Conservation (phyloP, 2,888 invertebrate genomes). For the Dascillus cervinus region DNA sequence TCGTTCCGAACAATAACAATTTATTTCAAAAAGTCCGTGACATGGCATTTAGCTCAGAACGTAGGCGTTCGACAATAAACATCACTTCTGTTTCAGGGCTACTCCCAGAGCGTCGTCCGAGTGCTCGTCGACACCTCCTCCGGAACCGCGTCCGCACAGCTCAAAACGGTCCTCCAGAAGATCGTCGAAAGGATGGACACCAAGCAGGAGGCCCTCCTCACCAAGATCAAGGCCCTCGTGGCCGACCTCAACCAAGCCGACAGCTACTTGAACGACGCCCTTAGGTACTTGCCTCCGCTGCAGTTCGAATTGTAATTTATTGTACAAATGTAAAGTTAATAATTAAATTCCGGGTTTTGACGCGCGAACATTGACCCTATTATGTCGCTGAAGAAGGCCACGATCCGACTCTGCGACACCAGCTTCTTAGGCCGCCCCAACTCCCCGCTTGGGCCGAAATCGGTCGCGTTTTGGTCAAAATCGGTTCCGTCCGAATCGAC, state of each 20-base stretch:
- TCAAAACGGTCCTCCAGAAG: slow-evolving; percentile 50
- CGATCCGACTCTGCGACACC: too few relatives aligned
- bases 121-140: slow-evolving; percentile 48
- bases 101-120: slow-evolving; percentile 51
- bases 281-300: slow-evolving; percentile 53
- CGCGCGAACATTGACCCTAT: too few relatives aligned
- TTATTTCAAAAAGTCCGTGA: too few relatives aligned
- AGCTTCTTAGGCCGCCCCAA: too few relatives aligned
- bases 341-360: too few relatives aligned
- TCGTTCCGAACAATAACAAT: too few relatives aligned
- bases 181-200: slow-evolving; percentile 53
- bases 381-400: too few relatives aligned
- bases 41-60: too few relatives aligned
- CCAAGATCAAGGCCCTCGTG: slow-evolving; percentile 48
- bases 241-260: slow-evolving; percentile 50
- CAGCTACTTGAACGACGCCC: slow-evolving; percentile 50
- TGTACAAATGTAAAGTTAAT: too few relatives aligned
- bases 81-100: slow-evolving; percentile 49
- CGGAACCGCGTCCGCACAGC: slow-evolving; percentile 52
- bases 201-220: slow-evolving; percentile 51
- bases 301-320: slow-evolving; percentile 27
- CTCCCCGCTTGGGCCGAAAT: too few relatives aligned
- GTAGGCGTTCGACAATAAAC: too few relatives aligned
- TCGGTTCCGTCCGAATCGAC: not conserved
- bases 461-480: not conserved